Conservation (phyloP, 2,113 vertebrate genomes). For the Hylia prasina region DNA sequence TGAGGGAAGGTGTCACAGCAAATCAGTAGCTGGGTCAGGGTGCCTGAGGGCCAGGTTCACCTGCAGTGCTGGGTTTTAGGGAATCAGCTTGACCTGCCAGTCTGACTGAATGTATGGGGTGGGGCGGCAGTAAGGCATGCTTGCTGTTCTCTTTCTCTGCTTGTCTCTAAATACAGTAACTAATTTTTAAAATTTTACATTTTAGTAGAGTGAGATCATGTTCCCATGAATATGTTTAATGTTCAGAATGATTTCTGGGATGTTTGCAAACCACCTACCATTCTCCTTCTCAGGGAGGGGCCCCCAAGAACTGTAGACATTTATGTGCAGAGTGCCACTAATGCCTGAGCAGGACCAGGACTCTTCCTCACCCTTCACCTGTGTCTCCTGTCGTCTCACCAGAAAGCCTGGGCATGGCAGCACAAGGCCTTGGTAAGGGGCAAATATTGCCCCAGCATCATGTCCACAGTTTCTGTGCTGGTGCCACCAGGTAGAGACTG, state of each 20-base stretch:
- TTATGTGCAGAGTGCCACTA: neutral
- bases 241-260: neutral
- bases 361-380: neutral
- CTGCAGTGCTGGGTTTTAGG: neutral
- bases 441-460: neutral
- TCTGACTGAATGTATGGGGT: neutral
- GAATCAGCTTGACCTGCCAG: rapidly evolving
- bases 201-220: slow-evolving; percentile 12
- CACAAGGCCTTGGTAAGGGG: neutral
- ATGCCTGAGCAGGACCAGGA: neutral
- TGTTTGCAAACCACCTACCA: neutral
- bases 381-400: neutral
- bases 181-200: slow-evolving; percentile 10
- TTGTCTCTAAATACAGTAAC: slow-evolving; percentile 23
- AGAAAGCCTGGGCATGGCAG: neutral
- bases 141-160: neutral
- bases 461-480: neutral
- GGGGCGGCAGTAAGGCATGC: neutral
- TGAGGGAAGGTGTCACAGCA: neutral
- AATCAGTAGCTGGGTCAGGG: neutral
- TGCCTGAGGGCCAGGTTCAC: neutral
- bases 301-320: neutral
- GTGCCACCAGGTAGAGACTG: neutral
- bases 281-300: neutral
- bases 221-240: slow-evolving; percentile 7